Evolutionary conservation across 2,888 invertebrate species (phyloP).

Genomic region (Trichogramma dendrolimi): DNA sequence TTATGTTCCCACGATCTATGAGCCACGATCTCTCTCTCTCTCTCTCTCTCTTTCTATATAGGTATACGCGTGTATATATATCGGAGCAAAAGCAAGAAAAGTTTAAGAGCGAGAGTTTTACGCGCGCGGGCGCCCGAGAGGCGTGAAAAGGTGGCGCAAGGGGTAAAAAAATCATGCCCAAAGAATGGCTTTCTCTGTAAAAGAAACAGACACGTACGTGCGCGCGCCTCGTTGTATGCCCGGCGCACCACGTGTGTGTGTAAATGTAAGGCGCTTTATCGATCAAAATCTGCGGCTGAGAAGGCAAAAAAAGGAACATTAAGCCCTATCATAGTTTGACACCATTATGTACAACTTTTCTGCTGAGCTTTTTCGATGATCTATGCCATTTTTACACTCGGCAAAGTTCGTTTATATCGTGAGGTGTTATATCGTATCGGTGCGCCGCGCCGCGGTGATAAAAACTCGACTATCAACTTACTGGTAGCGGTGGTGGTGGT

Average conservation of each 20-base stretch:
- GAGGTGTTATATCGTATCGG: no score
- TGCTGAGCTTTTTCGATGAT: conserved; percentile 21
- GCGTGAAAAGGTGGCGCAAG: background rate
- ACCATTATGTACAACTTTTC: background rate
- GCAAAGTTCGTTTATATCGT: no score
- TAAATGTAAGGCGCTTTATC: conserved; percentile 11
- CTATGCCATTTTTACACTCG: conserved; percentile 6
- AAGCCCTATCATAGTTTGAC: background rate
- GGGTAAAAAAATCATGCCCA: conserved; percentile 15
- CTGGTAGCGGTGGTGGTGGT: no score
- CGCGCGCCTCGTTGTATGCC: no score
- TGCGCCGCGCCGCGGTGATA: background rate
- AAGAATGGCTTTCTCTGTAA: conserved; percentile 5
- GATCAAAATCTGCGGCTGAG: background rate
- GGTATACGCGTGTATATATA: conserved; percentile 16
- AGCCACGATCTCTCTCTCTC: background rate
- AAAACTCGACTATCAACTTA: no score
- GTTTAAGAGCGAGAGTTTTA: conserved; percentile 9
- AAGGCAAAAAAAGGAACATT: background rate
- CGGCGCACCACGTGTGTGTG: no score
- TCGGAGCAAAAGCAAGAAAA: conserved; percentile 10
- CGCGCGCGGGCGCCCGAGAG: background rate
- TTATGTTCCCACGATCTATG: background rate
- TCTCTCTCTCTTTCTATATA: background rate
- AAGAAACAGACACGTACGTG: no score